Base-by-base conservation (phyloP, 2,113 vertebrate genomes). In the Panurus biarmicus region DNA sequence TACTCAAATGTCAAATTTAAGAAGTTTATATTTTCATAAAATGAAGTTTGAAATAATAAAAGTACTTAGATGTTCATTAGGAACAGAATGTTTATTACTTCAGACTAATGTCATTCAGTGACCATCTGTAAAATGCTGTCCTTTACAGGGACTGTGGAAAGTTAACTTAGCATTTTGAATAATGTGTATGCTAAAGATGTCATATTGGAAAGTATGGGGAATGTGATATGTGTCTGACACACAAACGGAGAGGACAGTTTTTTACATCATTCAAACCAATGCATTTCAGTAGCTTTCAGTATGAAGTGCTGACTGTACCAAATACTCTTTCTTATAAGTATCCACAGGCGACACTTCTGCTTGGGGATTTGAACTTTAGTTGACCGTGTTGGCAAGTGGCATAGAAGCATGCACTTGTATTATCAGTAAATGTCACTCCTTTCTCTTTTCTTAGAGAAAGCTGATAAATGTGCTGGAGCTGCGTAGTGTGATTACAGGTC, bases 401-500 rank as follows among this genome's bases (percentile, higher is more conserved):
- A 31, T 7, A 74, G 91, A 69, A 74, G 50, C 61, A 56, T n/a
- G 70, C 87, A 84, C 44, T 81, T 93, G 57, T 60, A 44, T 87
- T 95, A 90, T 92, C 78, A 87, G 35, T 96, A 92, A 93, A 94
- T 50, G 81, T 86, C 89, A 60, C 40, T 82, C 35, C 72, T 66
- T 82, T 90, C 72, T 57, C 58, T 74, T 91, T 80, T 73, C 42
- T 85, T 95, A 67, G 67, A 93, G 67, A 97, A 94, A 86, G 69
- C 35, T 81, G 47, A 67, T 96, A 75, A 76, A 88, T 78, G 58
- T 72, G 53, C 75, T 88, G 77, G 42, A 78, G 67, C 71, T 96
- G 65, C 14, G 7, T 64, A 62, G 56, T 74, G 57, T 88, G 73
- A 77, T 91, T 86, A 86, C 7, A 90, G 69, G 88, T 95, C 95